phyloP scores from a whole-genome alignment of 2,113 vertebrate species.

The Sander vitreus region DNA sequence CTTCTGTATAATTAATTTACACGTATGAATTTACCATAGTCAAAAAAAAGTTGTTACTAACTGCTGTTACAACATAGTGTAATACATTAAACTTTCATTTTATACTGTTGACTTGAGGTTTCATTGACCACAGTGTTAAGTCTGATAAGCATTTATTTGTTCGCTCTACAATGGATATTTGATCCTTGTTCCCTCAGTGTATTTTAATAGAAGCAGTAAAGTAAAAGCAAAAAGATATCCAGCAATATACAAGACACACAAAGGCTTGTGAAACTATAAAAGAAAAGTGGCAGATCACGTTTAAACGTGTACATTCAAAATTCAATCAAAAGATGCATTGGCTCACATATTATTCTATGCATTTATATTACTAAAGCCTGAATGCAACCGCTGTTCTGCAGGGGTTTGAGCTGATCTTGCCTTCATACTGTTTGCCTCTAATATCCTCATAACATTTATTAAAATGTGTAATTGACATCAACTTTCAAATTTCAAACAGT shows the following conservation, averaged over 20 bases:
- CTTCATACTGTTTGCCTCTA: conserved; percentile 51
- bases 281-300: not conserved
- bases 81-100: conserved; percentile 18
- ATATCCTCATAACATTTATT: not conserved
- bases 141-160: not conserved
- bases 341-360: conserved; percentile 6
- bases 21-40: not conserved
- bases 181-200: not conserved
- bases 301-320: not conserved
- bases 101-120: conserved; percentile 1
- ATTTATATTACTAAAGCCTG: not conserved
- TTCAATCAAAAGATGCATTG: conserved; percentile 1
- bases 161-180: not conserved
- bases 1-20: not conserved
- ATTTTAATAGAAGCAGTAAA: not conserved
- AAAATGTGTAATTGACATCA: not conserved
- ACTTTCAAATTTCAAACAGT: not conserved
- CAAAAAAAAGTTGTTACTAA: not conserved
- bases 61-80: not conserved
- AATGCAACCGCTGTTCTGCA: not conserved
- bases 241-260: conserved; percentile 16
- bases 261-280: not conserved
- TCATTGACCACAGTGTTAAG: conserved; percentile 3
- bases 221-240: not conserved
- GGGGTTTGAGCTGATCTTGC: conserved; percentile 32